A percentile compares a stretch with the other conserved stretches of the same genome.
These are phyloP conservation scores for Oenanthe oenanthe DNA, from an alignment of 2,113 vertebrate genomes.

Conservation along the genomic window DNA sequence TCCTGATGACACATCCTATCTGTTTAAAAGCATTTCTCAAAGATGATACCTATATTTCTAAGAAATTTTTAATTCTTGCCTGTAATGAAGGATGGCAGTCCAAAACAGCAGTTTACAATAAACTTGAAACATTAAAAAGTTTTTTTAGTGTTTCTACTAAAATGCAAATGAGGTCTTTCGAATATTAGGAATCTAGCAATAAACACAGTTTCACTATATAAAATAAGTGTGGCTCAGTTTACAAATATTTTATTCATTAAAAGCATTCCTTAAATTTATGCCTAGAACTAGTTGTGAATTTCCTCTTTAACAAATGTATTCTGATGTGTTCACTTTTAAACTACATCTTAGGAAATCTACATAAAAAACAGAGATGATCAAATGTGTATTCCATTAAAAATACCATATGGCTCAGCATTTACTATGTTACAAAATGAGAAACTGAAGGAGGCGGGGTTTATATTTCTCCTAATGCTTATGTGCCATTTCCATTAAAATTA, in stretches of 20 bases:
- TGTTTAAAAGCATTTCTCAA: slow-evolving; percentile 34
- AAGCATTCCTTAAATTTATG: not conserved
- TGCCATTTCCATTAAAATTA: slow-evolving; percentile 31
- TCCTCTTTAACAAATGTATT: not conserved
- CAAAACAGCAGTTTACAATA: not conserved
- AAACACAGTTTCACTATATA: not conserved
- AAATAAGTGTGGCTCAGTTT: not conserved
- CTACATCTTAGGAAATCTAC: not conserved
- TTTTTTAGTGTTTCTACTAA: not conserved
- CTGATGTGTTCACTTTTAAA: not conserved
- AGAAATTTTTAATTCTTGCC: not conserved
- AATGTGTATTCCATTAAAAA: slow-evolving; percentile 39
- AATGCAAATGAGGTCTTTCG: not conserved
- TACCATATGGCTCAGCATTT: not conserved
- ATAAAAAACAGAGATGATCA: slow-evolving; percentile 34
- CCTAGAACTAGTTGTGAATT: not conserved
- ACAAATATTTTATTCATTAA: slow-evolving; percentile 3
- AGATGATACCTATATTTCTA: not conserved
- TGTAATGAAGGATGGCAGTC: not conserved
- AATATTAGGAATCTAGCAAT: not conserved
- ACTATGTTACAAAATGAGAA: slow-evolving; percentile 18
- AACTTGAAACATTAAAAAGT: not conserved
- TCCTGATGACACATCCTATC: not conserved
- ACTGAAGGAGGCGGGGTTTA: not conserved
- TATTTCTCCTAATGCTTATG: not conserved